phyloP scores from a whole-genome alignment of 2,797 vertebrate species.

The Sebastes vulpes region DNA sequence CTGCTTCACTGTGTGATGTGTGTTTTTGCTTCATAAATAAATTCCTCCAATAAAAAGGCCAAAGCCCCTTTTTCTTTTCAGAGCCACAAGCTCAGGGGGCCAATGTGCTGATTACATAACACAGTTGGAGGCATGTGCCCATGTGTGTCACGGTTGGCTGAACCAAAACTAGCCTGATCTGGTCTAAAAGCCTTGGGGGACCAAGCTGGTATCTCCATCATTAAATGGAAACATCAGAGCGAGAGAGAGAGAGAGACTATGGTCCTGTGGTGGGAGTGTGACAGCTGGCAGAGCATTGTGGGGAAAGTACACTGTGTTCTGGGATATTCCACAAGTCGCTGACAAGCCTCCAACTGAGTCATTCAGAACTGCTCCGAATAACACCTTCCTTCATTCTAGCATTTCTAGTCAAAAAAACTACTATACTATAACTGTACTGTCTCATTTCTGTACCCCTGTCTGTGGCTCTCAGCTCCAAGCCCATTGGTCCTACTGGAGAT shows the following conservation, averaged over 20 bases:
- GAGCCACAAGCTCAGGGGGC: not conserved
- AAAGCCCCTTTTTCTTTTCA: not conserved
- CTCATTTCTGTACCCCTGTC: not conserved
- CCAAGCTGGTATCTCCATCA: constrained; percentile 37
- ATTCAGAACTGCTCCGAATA: not conserved
- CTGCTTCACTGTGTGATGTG: not conserved
- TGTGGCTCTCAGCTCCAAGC: not conserved
- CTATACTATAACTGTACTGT: not conserved
- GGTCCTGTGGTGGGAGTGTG: constrained; percentile 2
- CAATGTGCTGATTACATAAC: constrained; percentile 22
- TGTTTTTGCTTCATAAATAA: constrained; percentile 8
- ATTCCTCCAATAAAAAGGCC: constrained; percentile 8
- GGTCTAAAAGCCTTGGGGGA: constrained; percentile 44
- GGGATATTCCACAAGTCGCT: not conserved
- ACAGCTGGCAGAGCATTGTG: constrained; percentile 15
- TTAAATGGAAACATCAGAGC: constrained; percentile 17
- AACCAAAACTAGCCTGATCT: constrained; percentile 51
- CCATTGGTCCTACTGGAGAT: not conserved
- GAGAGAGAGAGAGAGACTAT: not conserved
- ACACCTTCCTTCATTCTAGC: not conserved
- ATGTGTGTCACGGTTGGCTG: constrained; percentile 22
- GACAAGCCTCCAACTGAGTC: not conserved
- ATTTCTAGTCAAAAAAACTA: not conserved
- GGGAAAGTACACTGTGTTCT: not conserved
- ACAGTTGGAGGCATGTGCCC: constrained; percentile 5